Evolutionary conservation across 1,140 invertebrate genomes (phyloP).

Genomic region (Physella acuta): DNA sequence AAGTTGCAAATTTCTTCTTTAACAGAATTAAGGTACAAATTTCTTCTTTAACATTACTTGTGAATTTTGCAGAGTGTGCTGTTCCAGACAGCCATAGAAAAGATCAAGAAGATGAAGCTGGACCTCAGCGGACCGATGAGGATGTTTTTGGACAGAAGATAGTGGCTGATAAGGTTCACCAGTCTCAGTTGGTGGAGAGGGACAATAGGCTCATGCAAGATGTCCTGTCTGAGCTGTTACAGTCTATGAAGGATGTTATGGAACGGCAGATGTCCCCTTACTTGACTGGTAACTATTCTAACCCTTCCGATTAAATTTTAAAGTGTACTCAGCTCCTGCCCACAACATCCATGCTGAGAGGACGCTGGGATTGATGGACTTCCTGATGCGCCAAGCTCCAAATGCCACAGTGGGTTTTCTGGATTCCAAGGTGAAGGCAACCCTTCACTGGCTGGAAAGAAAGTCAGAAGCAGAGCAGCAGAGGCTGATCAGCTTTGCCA

Average conservation of each 20-base stretch:
- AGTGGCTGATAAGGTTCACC: not conserved
- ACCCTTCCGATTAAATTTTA: not conserved
- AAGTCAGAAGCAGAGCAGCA: not conserved
- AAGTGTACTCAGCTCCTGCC: not conserved
- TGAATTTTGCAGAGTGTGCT: too few relatives aligned
- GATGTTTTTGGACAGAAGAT: not conserved
- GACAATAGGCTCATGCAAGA: not conserved
- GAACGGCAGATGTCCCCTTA: not conserved
- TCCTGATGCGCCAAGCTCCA: not conserved
- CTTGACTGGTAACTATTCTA: not conserved
- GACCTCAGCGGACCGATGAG: too few relatives aligned
- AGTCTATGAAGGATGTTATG: not conserved
- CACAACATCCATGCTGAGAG: not conserved
- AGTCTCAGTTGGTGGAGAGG: not conserved
- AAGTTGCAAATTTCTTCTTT: too few relatives aligned
- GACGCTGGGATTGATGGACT: not conserved
- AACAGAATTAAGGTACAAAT: too few relatives aligned
- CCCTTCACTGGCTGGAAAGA: not conserved
- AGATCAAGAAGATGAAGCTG: too few relatives aligned
- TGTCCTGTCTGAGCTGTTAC: not conserved
- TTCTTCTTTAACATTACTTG: too few relatives aligned
- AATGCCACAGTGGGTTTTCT: not conserved
- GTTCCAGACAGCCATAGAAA: too few relatives aligned
- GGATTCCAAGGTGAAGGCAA: not conserved
- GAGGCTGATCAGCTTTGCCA: not conserved